Base-by-base conservation (phyloP, 2,888 invertebrate species). In the Oligia latruncula region DNA sequence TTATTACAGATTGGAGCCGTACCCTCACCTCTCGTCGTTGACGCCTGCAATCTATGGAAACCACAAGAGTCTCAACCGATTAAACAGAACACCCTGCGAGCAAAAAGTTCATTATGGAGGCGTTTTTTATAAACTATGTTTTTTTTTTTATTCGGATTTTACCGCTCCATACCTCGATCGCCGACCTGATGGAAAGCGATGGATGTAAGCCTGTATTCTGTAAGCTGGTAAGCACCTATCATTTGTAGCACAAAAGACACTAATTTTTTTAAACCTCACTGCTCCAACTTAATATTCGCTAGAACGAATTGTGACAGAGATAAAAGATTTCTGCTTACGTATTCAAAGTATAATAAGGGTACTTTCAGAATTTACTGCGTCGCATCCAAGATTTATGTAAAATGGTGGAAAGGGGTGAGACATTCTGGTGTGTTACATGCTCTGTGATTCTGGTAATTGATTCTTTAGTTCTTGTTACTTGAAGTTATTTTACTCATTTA, bases 311-410 rank as follows among this genome's bases (percentile, higher is more conserved):
- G 83, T 81, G 83, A 86, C 89, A 88, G 77, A 90, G 91, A 90
- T 90, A 92, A 90, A 90, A 90, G 87, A 88, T 88, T 86, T 87
- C 86, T 86, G 89, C 90, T 90, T 90, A 87, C 91, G 89, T 89
- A 85, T 91, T 90, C 91, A 87, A 87, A 88, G 89, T 90, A 90
- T 90, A 90, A 90, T 91, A 91, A 90, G 88, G 80, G 73, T 77
- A 78, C 81, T 83, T 90, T 84, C 78, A 86, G 83, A 91, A 94
- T 93, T 70, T 35, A 52, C 35, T 52, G 70, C 52, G 35, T 64
- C 60, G 29, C 80, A 71, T 52, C 75, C 78, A 77, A 80, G 85
- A 87, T 87, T 91, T 94, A 93, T 91, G 92, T 90, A 88, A 90
- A 91, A 87, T 88, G 87, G 81, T 85, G 79, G 82, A 82, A 89